These are phyloP conservation scores for Syrista parreyssii DNA, from an alignment of 2,888 invertebrate species.

Conservation along the genomic window DNA sequence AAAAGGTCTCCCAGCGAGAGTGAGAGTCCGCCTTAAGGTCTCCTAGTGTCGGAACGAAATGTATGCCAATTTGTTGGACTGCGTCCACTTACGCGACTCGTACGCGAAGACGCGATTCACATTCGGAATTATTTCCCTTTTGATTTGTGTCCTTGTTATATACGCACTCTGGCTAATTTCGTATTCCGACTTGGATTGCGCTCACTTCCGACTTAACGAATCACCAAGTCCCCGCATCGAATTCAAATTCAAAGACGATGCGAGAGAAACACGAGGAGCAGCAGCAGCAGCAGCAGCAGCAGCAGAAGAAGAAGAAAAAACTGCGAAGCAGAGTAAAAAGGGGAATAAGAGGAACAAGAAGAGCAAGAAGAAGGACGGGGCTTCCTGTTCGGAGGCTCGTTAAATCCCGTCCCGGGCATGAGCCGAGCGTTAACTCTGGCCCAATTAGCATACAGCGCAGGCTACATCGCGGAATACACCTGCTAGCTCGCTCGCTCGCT, in stretches of 20 bases:
- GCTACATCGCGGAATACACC: conserved; percentile 57
- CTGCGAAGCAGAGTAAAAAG: neutral
- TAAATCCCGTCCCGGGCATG: conserved; percentile 56
- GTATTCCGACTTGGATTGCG: conserved; percentile 41
- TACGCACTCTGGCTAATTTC: conserved; percentile 40
- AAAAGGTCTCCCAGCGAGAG: neutral
- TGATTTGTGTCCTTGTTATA: conserved; percentile 59
- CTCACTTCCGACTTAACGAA: conserved; percentile 53
- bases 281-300: too few species aligned
- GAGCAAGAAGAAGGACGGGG: conserved; percentile 26
- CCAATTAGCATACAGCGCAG: conserved; percentile 63
- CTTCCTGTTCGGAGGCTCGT: conserved; percentile 58
- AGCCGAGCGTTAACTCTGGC: conserved; percentile 56
- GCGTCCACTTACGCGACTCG: conserved; percentile 37
- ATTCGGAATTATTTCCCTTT: conserved; percentile 43
- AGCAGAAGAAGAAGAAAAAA: too few species aligned
- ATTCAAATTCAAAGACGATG: too few species aligned
- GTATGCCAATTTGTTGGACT: conserved; percentile 57
- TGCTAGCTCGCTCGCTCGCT: conserved; percentile 31
- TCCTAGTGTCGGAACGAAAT: conserved; percentile 34
- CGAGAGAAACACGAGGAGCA: too few species aligned
- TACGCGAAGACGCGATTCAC: conserved; percentile 32
- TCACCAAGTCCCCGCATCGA: conserved; percentile 23
- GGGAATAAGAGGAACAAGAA: neutral
- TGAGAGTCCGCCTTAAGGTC: neutral